Conservation (phyloP, 2,888 invertebrate species). For the Drosophila prostipennis region DNA sequence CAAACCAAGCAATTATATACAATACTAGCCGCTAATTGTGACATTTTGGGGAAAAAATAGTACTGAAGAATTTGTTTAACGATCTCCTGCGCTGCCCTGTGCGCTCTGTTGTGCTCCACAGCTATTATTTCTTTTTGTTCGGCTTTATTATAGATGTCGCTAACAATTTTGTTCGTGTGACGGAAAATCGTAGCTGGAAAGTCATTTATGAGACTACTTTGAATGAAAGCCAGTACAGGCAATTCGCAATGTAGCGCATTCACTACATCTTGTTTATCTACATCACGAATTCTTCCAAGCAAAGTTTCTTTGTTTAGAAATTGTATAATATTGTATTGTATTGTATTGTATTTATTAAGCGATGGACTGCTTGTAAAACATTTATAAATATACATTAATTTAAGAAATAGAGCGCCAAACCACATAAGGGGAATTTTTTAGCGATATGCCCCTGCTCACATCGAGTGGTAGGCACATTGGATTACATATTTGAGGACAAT, state of each 20-base stretch:
- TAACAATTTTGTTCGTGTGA: not conserved
- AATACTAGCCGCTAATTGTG: conserved; percentile 31
- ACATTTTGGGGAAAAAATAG: conserved; percentile 45
- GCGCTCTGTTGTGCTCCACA: conserved; percentile 20
- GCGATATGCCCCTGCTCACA: no score
- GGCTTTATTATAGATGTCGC: no score
- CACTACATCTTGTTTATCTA: conserved; percentile 5
- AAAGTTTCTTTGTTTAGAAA: conserved; percentile 2
- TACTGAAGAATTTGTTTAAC: conserved; percentile 47
- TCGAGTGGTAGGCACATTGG: no score
- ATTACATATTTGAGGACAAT: no score
- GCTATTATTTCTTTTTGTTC: no score
- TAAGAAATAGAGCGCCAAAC: no score
- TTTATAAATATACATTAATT: no score
- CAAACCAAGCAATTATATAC: conserved; percentile 35
- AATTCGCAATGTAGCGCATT: conserved; percentile 3
- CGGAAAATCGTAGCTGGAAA: conserved; percentile 2
- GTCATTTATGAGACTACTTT: conserved; percentile 8
- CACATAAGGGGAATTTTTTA: no score
- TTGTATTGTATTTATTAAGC: no score
- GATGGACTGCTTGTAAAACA: no score
- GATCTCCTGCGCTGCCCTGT: conserved; percentile 51
- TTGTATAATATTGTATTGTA: conserved; percentile 2
- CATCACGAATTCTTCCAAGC: conserved; percentile 8
- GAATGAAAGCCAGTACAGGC: conserved; percentile 8